phyloP scores from a whole-genome alignment of 2,113 vertebrate genomes.

The Alaudala cheleensis region DNA sequence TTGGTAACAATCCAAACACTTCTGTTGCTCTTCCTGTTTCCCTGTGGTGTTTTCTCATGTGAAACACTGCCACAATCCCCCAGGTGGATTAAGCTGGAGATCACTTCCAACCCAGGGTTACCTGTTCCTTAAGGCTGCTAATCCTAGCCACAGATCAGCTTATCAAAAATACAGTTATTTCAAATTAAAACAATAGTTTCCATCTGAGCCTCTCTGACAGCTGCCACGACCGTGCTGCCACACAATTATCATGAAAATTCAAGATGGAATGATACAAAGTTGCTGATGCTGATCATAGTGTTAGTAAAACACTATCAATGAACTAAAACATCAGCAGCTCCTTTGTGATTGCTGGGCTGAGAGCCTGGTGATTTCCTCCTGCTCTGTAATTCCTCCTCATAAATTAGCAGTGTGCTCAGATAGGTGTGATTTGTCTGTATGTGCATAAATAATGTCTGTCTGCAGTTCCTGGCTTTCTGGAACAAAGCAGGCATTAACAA shows the following conservation, averaged over 20 bases:
- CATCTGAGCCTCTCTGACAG: neutral
- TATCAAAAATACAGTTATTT: conserved; percentile 47
- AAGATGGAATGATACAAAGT: neutral
- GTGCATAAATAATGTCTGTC: neutral
- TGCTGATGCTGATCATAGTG: neutral
- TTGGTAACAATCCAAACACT: neutral
- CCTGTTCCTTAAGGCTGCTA: conserved; percentile 36
- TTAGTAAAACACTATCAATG: neutral
- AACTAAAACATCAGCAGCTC: neutral
- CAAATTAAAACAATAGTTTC: conserved; percentile 58
- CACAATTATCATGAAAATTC: neutral
- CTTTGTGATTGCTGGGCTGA: neutral
- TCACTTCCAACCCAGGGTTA: conserved; percentile 5
- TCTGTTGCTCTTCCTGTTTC: neutral
- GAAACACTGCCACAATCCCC: neutral
- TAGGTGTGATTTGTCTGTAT: neutral
- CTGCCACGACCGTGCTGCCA: rapidly evolving
- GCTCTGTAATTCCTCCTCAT: neutral
- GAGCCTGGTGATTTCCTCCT: neutral
- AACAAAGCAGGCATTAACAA: neutral
- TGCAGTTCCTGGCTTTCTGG: neutral
- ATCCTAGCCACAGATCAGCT: conserved; percentile 42
- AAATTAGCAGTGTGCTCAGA: neutral
- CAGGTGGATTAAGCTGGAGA: conserved; percentile 35
- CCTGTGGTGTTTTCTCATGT: neutral